A percentile compares a stretch with the other conserved stretches of the same genome.
phyloP scores from a whole-genome alignment of 2,888 invertebrate species.

The Dastarcus helophoroides region DNA sequence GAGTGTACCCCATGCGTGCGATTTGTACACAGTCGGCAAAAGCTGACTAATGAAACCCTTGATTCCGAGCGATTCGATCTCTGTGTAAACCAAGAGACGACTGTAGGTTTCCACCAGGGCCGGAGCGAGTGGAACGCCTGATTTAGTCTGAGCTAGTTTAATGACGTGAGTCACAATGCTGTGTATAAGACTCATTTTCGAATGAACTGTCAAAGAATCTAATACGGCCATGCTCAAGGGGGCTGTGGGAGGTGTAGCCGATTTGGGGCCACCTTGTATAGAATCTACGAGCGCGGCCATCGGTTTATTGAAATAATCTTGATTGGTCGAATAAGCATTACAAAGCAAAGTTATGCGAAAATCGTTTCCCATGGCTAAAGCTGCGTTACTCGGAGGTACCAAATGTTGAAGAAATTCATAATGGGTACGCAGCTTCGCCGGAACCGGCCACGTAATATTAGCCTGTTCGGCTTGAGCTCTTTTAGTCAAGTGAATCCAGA shows the following conservation, averaged over 20 bases:
- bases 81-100: conserved; percentile 83
- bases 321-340: conserved; percentile 91
- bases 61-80: conserved; percentile 92
- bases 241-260: conserved; percentile 53
- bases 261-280: conserved; percentile 48
- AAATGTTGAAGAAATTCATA: conserved; percentile 75
- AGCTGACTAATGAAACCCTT: conserved; percentile 94
- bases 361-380: conserved; percentile 70
- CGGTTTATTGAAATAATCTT: conserved; percentile 80
- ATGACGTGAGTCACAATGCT: conserved; percentile 82
- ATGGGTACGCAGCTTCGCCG: conserved; percentile 29
- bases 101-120: conserved; percentile 93
- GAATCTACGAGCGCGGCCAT: conserved; percentile 88
- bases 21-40: conserved; percentile 81
- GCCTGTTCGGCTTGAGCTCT: conserved; percentile 83
- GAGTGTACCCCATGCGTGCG: conserved; percentile 90
- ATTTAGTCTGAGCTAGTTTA: conserved; percentile 78
- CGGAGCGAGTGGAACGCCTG: conserved; percentile 73
- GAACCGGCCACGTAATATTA: conserved; percentile 38
- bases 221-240: conserved; percentile 87
- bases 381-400: conserved; percentile 58
- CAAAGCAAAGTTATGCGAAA: conserved; percentile 85
- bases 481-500: conserved; percentile 92
- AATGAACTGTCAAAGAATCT: conserved; percentile 89
- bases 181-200: conserved; percentile 69